Evolutionary conservation across 1,140 invertebrate species (phyloP).

Genomic region (Pectinophora gossypiella): DNA sequence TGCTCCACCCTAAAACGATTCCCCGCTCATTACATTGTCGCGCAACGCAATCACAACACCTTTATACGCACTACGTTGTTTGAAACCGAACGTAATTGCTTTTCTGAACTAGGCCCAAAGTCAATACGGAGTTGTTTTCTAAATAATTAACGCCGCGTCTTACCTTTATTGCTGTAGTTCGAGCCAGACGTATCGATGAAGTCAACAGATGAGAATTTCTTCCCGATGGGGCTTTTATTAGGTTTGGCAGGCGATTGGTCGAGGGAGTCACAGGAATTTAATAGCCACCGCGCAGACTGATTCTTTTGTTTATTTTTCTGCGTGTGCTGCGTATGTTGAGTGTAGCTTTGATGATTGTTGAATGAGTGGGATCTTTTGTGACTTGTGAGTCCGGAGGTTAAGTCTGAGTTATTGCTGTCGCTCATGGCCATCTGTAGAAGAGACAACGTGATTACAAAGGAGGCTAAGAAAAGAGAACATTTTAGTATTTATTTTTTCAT

Average conservation of each 20-base stretch:
- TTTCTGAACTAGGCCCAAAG: not conserved
- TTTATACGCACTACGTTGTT: not conserved
- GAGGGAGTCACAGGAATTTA: conserved; percentile 70
- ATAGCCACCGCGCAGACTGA: conserved; percentile 66
- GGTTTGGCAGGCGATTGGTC: conserved; percentile 60
- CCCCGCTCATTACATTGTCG: not conserved
- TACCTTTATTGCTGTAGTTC: conserved; percentile 66
- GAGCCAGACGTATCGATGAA: conserved; percentile 55
- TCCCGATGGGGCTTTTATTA: conserved; percentile 55
- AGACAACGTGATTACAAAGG: conserved; percentile 2
- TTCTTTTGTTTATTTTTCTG: conserved; percentile 76
- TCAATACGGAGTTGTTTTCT: not conserved
- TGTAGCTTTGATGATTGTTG: conserved; percentile 80
- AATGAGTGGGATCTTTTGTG: conserved; percentile 81
- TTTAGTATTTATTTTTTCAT: not conserved
- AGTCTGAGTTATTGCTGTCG: conserved; percentile 62
- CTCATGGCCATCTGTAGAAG: conserved; percentile 62
- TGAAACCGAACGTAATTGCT: not conserved
- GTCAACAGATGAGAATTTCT: conserved; percentile 69
- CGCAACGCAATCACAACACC: not conserved
- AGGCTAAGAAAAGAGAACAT: not conserved
- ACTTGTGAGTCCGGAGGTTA: conserved; percentile 61
- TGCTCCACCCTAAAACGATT: conserved; percentile 79
- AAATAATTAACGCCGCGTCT: conserved; percentile 4
- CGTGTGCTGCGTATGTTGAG: conserved; percentile 76